Percentiles rank a stretch among this genome's conserved stretches.
phyloP scores from a whole-genome alignment of 2,797 vertebrate genomes.

The Rhadinocentrus ornatus region DNA sequence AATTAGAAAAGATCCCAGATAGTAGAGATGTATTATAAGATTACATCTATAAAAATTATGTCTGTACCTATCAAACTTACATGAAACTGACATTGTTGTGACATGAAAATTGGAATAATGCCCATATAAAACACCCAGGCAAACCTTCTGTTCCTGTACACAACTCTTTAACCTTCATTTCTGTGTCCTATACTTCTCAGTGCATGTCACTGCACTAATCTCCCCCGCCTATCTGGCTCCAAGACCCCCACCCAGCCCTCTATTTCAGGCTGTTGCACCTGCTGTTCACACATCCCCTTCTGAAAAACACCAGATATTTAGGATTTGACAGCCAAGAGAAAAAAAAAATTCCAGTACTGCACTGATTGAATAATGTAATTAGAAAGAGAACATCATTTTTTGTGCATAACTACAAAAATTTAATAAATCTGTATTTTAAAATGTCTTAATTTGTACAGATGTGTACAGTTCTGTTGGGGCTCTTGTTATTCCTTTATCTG shows the following conservation, averaged over 20 bases:
- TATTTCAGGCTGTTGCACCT: conserved; percentile 84
- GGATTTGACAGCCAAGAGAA: conserved; percentile 44
- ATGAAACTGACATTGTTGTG: not conserved
- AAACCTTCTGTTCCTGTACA: conserved; percentile 18
- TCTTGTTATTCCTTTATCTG: too few species aligned
- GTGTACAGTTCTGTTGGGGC: not conserved
- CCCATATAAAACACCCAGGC: not conserved
- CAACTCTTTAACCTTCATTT: conserved; percentile 36
- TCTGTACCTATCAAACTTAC: not conserved
- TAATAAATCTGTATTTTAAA: not conserved
- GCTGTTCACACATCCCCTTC: conserved; percentile 75
- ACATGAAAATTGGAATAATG: not conserved
- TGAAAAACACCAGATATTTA: conserved; percentile 67
- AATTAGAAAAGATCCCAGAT: not conserved
- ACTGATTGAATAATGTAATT: conserved; percentile 39
- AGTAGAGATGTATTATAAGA: not conserved
- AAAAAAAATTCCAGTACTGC: conserved; percentile 30
- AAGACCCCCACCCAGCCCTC: conserved; percentile 61
- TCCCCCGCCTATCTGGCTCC: conserved; percentile 63
- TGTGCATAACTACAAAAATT: too few species aligned
- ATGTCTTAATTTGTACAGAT: not conserved
- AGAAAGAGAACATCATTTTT: not conserved
- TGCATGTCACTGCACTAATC: conserved; percentile 48
- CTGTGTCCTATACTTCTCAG: conserved; percentile 35
- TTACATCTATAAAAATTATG: not conserved